phyloP scores from a whole-genome alignment of 1,140 invertebrate species.

The Oryctes rhinoceros region DNA sequence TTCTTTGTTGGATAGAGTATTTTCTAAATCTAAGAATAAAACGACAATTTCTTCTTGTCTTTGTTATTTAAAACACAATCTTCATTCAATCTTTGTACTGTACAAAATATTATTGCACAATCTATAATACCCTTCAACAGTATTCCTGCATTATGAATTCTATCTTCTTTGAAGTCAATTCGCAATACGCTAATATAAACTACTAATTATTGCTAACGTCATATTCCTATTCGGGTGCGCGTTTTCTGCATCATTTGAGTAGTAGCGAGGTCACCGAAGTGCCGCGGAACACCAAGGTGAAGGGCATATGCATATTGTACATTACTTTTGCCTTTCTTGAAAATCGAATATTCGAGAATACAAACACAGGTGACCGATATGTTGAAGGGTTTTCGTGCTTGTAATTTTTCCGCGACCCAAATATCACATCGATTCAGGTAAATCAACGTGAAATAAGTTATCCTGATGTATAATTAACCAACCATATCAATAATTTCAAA shows the following conservation, averaged over 20 bases:
- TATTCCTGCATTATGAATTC: too few relatives aligned
- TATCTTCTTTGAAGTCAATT: too few relatives aligned
- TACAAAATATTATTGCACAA: too few relatives aligned
- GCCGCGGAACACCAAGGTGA: not conserved
- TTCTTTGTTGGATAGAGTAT: too few relatives aligned
- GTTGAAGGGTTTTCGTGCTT: not conserved
- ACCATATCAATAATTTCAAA: not conserved
- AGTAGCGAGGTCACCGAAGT: not conserved
- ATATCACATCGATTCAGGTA: not conserved
- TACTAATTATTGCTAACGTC: too few relatives aligned
- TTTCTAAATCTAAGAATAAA: too few relatives aligned
- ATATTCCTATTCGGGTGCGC: too few relatives aligned
- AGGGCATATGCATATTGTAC: not conserved
- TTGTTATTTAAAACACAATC: too few relatives aligned
- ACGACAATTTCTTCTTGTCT: too few relatives aligned
- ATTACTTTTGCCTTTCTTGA: not conserved
- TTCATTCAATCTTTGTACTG: too few relatives aligned
- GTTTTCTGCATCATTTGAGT: not conserved
- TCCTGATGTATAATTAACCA: not conserved
- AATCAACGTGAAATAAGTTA: not conserved
- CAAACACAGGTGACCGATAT: slow-evolving; percentile 21
- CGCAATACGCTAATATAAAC: too few relatives aligned
- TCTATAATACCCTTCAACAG: too few relatives aligned
- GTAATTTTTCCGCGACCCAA: not conserved
- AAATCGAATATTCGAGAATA: slow-evolving; percentile 18